Conservation (phyloP, 2,888 invertebrate species). For the Rotaria magnacalcarata region DNA sequence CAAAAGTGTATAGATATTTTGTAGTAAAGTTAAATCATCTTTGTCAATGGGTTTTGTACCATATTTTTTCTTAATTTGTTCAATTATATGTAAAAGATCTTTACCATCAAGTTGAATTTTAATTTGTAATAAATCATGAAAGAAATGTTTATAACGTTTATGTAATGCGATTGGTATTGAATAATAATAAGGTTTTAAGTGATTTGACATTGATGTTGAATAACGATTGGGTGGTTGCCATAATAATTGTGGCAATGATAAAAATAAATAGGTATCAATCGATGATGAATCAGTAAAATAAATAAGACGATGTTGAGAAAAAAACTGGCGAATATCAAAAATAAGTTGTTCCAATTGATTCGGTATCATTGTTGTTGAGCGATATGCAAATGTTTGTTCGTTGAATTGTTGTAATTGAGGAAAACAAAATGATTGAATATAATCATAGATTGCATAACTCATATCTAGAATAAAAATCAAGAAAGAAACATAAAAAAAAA, state of each 20-base stretch:
- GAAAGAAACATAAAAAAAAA: no score
- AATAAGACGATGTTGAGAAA: neutral
- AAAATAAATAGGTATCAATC: neutral
- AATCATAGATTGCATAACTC: slow-evolving; percentile 41
- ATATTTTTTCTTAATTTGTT: slow-evolving; percentile 39
- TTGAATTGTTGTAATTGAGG: slow-evolving; percentile 2
- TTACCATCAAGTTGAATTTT: slow-evolving; percentile 31
- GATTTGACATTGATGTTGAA: neutral
- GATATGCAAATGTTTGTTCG: neutral
- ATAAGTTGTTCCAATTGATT: neutral
- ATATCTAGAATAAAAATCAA: slow-evolving; percentile 27
- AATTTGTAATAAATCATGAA: slow-evolving; percentile 39
- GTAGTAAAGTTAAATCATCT: slow-evolving; percentile 42
- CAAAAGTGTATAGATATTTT: slow-evolving; percentile 42
- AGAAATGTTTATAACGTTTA: slow-evolving; percentile 37
- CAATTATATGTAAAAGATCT: slow-evolving; percentile 40
- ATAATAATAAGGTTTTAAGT: slow-evolving; percentile 43
- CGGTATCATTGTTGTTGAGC: neutral
- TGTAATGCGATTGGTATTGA: slow-evolving; percentile 36
- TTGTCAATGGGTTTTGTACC: slow-evolving; percentile 30
- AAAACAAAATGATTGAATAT: slow-evolving; percentile 39
- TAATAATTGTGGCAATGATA: slow-evolving; percentile 13
- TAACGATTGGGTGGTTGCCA: slow-evolving; percentile 13
- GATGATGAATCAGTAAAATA: neutral
- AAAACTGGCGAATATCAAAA: neutral